phyloP scores from a whole-genome alignment of 2,888 invertebrate species.

The Polydrusus tereticollis region DNA sequence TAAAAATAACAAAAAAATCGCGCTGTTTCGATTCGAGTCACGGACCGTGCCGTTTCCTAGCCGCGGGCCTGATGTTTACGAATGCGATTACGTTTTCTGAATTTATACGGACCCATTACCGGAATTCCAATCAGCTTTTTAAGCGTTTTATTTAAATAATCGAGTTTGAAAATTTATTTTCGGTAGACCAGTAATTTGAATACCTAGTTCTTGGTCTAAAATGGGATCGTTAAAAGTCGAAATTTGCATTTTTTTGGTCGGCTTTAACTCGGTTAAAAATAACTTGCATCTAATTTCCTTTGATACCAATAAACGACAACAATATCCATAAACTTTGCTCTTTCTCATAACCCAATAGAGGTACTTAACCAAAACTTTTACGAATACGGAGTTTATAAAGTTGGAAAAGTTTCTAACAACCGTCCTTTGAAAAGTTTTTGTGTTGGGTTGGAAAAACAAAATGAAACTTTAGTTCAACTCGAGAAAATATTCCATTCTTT shows the following conservation, averaged over 20 bases:
- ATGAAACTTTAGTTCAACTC: not conserved
- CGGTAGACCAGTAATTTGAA: not conserved
- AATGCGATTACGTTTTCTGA: constrained; percentile 43
- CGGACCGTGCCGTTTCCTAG: constrained; percentile 38
- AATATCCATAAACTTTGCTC: constrained; percentile 4
- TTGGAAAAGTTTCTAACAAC: constrained; percentile 6
- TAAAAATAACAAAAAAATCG: constrained; percentile 36
- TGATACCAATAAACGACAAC: constrained; percentile 10
- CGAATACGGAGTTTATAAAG: constrained; percentile 14
- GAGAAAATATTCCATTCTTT: no score
- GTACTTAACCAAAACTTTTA: constrained; percentile 18
- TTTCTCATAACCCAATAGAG: constrained; percentile 24
- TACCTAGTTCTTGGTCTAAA: not conserved
- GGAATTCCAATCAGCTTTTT: constrained; percentile 31
- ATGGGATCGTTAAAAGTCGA: not conserved
- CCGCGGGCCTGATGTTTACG: constrained; percentile 40
- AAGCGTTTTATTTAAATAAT: constrained; percentile 21
- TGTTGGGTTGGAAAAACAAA: not conserved
- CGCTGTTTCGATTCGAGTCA: constrained; percentile 33
- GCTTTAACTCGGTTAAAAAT: not conserved
- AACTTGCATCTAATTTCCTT: constrained; percentile 7
- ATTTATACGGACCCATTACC: constrained; percentile 33
- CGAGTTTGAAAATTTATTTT: not conserved
- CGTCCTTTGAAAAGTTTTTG: not conserved
- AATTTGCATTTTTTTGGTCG: not conserved